Conservation (phyloP, 2,113 vertebrate genomes). For the Glaucomys volans region DNA sequence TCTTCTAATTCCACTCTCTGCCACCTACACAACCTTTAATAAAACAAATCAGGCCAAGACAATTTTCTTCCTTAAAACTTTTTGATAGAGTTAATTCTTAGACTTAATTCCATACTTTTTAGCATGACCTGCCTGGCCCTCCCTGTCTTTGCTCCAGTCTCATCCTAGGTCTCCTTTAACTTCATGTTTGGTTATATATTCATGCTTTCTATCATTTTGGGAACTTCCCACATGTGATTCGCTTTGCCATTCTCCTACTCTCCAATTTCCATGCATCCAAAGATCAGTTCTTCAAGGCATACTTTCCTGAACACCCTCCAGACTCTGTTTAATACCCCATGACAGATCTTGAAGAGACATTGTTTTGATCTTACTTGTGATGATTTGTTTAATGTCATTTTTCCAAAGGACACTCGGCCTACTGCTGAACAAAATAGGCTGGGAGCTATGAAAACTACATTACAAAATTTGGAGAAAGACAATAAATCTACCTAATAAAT, state of each 20-base stretch:
- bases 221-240: background rate
- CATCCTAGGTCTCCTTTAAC: background rate
- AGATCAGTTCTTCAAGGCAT: background rate
- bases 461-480: background rate
- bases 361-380: background rate
- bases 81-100: background rate
- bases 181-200: background rate
- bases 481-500: background rate
- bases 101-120: background rate
- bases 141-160: background rate
- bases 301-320: background rate
- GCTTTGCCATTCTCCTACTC: background rate
- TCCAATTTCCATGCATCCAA: background rate
- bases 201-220: background rate
- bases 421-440: background rate
- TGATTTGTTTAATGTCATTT: conserved; percentile 6
- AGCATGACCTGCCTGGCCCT: background rate
- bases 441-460: background rate
- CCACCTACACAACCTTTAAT: background rate
- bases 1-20: background rate
- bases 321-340: background rate
- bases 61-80: conserved; percentile 6
- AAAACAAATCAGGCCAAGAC: background rate
- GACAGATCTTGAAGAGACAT: background rate
- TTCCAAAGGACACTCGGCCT: background rate